phyloP scores from a whole-genome alignment of 2,113 vertebrate species.

The Bettongia penicillata region DNA sequence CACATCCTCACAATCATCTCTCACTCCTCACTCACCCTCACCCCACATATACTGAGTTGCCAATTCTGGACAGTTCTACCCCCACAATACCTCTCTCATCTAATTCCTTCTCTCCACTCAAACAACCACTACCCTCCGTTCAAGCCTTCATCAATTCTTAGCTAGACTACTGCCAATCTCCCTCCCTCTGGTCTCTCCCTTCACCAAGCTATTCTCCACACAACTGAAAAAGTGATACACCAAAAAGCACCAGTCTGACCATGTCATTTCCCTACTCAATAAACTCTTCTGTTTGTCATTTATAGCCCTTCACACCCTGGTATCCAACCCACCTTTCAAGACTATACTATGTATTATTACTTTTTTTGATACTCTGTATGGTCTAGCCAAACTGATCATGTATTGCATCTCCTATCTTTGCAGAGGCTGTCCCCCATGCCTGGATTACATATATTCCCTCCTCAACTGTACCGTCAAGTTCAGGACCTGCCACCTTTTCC shows the following conservation, averaged over 20 bases:
- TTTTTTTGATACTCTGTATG: no score
- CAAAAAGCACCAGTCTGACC: neutral
- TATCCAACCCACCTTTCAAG: neutral
- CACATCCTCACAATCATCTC: neutral
- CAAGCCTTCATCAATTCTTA: neutral
- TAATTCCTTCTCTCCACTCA: neutral
- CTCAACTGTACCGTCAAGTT: neutral
- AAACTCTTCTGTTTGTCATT: neutral
- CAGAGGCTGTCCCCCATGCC: no score
- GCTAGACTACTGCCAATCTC: no score
- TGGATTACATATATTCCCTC: neutral
- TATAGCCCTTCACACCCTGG: neutral
- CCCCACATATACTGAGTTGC: neutral
- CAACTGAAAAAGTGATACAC: neutral
- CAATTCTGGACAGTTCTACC: neutral
- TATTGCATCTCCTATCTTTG: no score
- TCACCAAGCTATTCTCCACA: neutral
- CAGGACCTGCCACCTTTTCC: neutral
- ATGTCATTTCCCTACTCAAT: neutral
- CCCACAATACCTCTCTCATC: neutral
- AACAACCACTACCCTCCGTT: neutral
- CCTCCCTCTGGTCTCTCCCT: neutral
- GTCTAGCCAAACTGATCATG: no score
- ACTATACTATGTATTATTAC: no score
- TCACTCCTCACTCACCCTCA: neutral